Evolutionary conservation across 2,797 vertebrate genomes (phyloP).

Genomic region (Tenualosa ilisha): DNA sequence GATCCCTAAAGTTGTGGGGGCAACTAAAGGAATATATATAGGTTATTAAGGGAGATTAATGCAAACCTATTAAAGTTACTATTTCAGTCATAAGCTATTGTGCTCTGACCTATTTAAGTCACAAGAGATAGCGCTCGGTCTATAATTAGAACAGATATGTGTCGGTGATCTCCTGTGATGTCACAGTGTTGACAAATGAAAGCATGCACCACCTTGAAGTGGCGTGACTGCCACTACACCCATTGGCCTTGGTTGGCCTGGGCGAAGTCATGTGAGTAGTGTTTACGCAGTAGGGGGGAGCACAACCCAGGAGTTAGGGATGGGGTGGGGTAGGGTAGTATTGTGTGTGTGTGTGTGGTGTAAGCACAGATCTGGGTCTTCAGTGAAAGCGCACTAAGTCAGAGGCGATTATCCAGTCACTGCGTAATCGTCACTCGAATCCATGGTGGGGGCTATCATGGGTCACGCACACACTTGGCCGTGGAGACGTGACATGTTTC

Average conservation of each 20-base stretch:
- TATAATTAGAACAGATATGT: constrained; percentile 6
- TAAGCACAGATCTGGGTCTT: background rate
- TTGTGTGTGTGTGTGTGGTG: background rate
- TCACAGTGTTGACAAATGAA: constrained; percentile 15
- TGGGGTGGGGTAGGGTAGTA: background rate
- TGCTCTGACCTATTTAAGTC: background rate
- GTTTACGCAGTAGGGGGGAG: background rate
- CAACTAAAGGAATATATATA: background rate
- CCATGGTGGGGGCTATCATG: constrained; percentile 41
- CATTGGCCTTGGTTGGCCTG: background rate
- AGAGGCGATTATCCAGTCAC: constrained; percentile 59
- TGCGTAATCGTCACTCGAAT: constrained; percentile 59
- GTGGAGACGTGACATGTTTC: background rate
- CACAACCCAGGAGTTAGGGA: background rate
- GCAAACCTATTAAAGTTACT: background rate
- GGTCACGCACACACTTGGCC: background rate
- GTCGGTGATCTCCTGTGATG: background rate
- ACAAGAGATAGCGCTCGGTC: background rate
- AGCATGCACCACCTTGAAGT: background rate
- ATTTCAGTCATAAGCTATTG: background rate
- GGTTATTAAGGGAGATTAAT: background rate
- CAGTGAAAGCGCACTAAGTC: constrained; percentile 50
- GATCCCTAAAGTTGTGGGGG: no score
- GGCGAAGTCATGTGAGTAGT: background rate
- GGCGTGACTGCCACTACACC: background rate